These are phyloP conservation scores for Peromyscus nudipes DNA, from an alignment of 2,797 vertebrate genomes.

Conservation along the genomic window DNA sequence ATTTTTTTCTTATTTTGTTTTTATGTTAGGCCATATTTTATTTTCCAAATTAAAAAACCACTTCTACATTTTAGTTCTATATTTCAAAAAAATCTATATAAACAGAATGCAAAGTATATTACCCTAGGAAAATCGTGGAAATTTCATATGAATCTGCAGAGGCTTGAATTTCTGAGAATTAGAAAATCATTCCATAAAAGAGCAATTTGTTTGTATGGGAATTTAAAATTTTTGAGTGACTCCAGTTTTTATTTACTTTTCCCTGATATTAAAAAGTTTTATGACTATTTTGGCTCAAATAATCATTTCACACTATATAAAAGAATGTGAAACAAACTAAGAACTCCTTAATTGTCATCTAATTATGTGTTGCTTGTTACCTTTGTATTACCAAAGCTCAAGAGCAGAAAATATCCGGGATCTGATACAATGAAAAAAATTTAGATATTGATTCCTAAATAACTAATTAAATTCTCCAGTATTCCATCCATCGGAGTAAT, in stretches of 20 bases:
- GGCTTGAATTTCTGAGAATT: not conserved
- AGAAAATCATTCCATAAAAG: not conserved
- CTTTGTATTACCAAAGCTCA: not conserved
- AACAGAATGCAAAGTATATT: slow-evolving; percentile 15
- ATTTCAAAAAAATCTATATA: not conserved
- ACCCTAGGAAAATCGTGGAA: not conserved
- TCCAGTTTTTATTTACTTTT: not conserved
- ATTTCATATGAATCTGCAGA: not conserved
- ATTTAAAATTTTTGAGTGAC: not conserved
- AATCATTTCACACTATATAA: not conserved
- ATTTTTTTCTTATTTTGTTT: not conserved
- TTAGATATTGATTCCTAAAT: not conserved
- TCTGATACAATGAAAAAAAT: not conserved
- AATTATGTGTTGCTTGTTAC: not conserved
- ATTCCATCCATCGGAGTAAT: not conserved
- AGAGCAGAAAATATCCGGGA: not conserved
- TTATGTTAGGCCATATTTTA: not conserved
- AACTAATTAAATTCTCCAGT: not conserved
- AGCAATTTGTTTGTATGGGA: not conserved
- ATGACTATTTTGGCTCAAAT: slow-evolving; percentile 5
- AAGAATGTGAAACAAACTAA: not conserved
- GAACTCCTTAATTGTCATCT: not conserved
- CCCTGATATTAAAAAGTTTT: not conserved
- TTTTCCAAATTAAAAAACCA: slow-evolving; percentile 25
- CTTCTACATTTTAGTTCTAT: not conserved